These are phyloP conservation scores for Eulemur albifrons DNA, from an alignment of 2,797 vertebrate species.

Conservation along the genomic window DNA sequence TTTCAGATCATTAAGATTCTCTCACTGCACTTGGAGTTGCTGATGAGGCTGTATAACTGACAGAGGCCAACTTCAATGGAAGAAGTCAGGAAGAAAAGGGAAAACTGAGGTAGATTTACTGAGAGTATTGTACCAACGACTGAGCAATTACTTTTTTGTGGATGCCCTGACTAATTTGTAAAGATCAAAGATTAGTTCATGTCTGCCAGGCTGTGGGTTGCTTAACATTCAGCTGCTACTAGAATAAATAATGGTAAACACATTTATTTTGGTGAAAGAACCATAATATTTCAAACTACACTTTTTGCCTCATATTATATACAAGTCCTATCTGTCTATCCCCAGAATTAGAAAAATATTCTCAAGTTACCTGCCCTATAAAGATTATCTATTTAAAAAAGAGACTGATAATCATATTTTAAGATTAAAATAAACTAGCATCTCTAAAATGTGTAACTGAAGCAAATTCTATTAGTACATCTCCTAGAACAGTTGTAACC, in stretches of 20 bases:
- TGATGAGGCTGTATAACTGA: constrained; percentile 89
- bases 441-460: not conserved
- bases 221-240: constrained; percentile 83
- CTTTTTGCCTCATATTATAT: not conserved
- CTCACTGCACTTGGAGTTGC: constrained; percentile 87
- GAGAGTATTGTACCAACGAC: constrained; percentile 84
- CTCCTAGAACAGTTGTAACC: not conserved
- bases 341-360: not conserved
- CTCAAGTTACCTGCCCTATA: not conserved
- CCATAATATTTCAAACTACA: constrained; percentile 67
- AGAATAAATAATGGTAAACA: constrained; percentile 83
- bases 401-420: not conserved
- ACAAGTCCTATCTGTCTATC: constrained; percentile 59
- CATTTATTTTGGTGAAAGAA: constrained; percentile 73
- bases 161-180: constrained; percentile 87
- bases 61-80: constrained; percentile 90
- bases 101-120: constrained; percentile 88
- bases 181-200: constrained; percentile 87
- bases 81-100: constrained; percentile 85
- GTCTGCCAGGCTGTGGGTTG: constrained; percentile 82
- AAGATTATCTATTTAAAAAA: not conserved
- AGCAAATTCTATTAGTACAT: not conserved
- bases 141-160: constrained; percentile 86
- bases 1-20: constrained; percentile 91
- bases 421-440: not conserved